phyloP scores from a whole-genome alignment of 1,140 invertebrate species.

The Melipona quadrifasciata region DNA sequence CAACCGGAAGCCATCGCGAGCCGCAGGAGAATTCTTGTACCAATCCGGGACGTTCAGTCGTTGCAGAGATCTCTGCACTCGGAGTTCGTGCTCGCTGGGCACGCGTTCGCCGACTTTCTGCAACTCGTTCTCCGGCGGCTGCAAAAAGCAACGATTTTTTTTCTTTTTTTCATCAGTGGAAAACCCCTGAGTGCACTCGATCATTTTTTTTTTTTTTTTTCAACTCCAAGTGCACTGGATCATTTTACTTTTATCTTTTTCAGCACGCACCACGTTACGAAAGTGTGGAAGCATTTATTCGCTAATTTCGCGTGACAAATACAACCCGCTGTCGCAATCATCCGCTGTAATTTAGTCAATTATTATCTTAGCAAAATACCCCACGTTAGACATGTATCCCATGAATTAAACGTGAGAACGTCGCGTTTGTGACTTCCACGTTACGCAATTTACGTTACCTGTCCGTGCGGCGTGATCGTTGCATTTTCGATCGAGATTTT shows the following conservation, averaged over 20 bases:
- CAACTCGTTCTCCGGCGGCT: constrained; percentile 96
- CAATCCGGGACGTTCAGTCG: constrained; percentile 97
- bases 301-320: neutral
- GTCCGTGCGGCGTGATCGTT: neutral
- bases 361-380: constrained; percentile 6
- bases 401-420: constrained; percentile 42
- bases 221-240: no score
- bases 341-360: constrained; percentile 18
- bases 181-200: no score
- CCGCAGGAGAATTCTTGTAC: constrained; percentile 92
- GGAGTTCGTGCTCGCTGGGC: constrained; percentile 94
- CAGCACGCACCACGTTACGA: no score
- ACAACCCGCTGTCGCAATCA: constrained; percentile 2
- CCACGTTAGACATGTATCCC: neutral
- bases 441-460: constrained; percentile 10
- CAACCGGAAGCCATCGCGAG: constrained; percentile 86
- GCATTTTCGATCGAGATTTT: neutral
- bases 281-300: no score
- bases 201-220: no score
- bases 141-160: constrained; percentile 45
- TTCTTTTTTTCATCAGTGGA: neutral
- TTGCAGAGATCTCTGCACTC: constrained; percentile 95
- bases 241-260: no score
- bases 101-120: constrained; percentile 90
- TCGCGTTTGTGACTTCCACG: neutral